phyloP scores from a whole-genome alignment of 2,113 vertebrate genomes.

The Phoxinus phoxinus region DNA sequence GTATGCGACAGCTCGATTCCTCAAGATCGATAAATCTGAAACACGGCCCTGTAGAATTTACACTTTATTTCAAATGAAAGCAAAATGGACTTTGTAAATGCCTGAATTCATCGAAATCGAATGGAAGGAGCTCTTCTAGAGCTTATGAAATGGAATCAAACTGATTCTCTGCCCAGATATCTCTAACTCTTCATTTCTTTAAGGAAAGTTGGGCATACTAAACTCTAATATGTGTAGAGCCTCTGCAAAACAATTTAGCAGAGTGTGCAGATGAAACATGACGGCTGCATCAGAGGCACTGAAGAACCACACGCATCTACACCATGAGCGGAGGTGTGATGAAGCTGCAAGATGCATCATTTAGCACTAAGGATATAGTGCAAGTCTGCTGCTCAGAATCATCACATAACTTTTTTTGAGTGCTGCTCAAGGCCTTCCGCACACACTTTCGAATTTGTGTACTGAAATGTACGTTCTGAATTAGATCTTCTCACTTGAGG shows the following conservation, averaged over 20 bases:
- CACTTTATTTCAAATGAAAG: neutral
- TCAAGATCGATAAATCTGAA: neutral
- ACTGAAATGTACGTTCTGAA: neutral
- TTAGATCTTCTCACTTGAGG: slow-evolving; percentile 24
- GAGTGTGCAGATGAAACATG: neutral
- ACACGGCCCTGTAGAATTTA: neutral
- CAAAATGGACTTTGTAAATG: neutral
- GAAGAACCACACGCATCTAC: neutral
- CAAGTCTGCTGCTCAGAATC: neutral
- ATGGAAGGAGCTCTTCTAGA: neutral
- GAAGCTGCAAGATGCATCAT: neutral
- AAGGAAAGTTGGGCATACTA: neutral
- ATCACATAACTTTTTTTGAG: slow-evolving; percentile 12
- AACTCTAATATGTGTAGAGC: neutral
- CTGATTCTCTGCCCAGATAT: neutral
- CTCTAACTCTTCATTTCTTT: neutral
- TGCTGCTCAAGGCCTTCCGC: neutral
- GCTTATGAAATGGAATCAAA: neutral
- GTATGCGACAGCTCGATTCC: neutral
- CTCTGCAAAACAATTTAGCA: neutral
- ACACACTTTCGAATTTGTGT: neutral
- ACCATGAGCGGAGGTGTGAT: neutral
- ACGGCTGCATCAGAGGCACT: neutral
- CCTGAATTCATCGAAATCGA: neutral
- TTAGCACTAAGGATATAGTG: slow-evolving; percentile 10